Base-by-base conservation (phyloP, 2,797 vertebrate species). In the Loriculus beryllinus region DNA sequence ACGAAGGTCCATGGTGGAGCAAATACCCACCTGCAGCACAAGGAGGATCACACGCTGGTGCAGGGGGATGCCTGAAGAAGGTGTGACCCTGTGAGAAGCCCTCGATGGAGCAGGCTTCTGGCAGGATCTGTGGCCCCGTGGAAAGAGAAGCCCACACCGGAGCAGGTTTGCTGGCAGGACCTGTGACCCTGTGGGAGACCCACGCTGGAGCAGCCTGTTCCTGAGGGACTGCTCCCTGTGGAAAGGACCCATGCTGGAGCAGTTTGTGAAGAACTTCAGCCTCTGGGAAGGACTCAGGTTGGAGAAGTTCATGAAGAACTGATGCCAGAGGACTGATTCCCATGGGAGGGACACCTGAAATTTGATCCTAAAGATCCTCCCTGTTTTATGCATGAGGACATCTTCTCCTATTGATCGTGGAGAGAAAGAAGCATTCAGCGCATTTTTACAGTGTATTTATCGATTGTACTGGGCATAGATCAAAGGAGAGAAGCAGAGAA, bases 91-190 rank as follows among this genome's bases (percentile, higher is more conserved):
- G 4, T n/a, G 23, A 29, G 21, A 43, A 35, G 25, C 10, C 65
- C 10, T 2, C 1, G 0, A 3, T 51, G 4, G 19, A 54, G 3
- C 12, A 56, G 3, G 2, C 11, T 68, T 14, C 29, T n/a, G 12
- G 0, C 54, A 8, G 28, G 23, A 65, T 0, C n/a, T 57, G 54
- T 31, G 56, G 31, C 3, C 21, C 8, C 14, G 17, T 17, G 23
- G 40, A 31, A 10, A 57, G 54, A 52, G 28, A 8, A 39, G 29
- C 22, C 31, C 20, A 35, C 2, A 2, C 19, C 42, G 31, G 22
- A 40, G 4, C 17, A 33, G 5, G 54, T 57, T 33, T 52, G 21
- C 47, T 74, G 9, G 9, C 0, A 18, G 40, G 21, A 45, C 1
- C 11, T 35, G 33, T 65, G 45, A 64, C 2, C 7, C 18, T 2